Conservation (phyloP, 64 coral and sea anemone species). For the Catalaphyllia jardinei region DNA sequence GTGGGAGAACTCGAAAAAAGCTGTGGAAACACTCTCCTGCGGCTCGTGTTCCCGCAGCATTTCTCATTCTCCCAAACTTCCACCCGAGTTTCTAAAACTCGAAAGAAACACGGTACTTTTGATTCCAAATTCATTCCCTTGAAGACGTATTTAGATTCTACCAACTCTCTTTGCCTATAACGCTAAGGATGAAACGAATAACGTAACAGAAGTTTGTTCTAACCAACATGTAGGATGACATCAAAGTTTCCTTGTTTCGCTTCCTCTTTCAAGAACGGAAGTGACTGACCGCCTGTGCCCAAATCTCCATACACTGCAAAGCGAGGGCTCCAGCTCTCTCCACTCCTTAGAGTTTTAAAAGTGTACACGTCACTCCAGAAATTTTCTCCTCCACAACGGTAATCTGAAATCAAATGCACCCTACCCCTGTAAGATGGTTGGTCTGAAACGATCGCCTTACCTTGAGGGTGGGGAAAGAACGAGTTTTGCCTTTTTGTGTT, state of each 20-base stretch:
- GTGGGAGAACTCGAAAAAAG: no score
- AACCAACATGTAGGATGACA: constrained; percentile 94
- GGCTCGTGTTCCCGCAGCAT: no score
- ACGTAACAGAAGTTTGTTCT: background rate
- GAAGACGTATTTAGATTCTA: no score
- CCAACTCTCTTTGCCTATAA: no score
- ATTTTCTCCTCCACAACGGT: constrained; percentile 85
- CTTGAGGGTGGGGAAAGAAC: no score
- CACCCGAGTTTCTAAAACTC: no score
- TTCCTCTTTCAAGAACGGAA: constrained; percentile 75
- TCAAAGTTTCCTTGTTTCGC: constrained; percentile 78
- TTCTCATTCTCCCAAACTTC: no score
- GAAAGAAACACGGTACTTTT: no score
- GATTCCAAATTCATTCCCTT: no score
- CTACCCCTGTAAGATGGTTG: background rate
- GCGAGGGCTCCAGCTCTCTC: constrained; percentile 85
- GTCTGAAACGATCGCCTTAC: no score
- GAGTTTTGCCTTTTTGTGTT: no score
- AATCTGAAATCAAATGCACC: constrained; percentile 48
- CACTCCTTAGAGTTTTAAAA: constrained; percentile 69
- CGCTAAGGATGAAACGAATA: background rate
- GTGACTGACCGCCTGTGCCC: constrained; percentile 75
- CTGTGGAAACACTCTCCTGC: no score
- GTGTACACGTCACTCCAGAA: constrained; percentile 83
- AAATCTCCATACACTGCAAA: constrained; percentile 92